Evolutionary conservation across 2,113 vertebrate genomes (phyloP).

Genomic region (Caranx ignobilis): DNA sequence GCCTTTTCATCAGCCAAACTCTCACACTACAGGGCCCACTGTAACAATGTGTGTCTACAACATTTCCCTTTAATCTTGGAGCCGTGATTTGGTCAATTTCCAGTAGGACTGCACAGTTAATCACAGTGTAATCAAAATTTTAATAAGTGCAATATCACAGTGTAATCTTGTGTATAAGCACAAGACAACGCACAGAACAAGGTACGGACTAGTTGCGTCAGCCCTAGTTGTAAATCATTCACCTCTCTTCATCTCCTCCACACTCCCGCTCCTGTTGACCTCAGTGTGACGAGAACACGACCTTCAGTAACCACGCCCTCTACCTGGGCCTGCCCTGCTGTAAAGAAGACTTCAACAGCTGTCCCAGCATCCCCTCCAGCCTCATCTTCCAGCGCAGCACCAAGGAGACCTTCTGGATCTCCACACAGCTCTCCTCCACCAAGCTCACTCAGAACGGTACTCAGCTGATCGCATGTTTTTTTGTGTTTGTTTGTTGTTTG

Average conservation of each 20-base stretch:
- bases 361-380: constrained; percentile 93
- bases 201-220: no score
- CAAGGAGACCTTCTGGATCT: constrained; percentile 96
- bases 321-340: constrained; percentile 98
- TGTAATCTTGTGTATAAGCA: no score
- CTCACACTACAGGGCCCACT: background rate
- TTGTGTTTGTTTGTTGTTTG: no score
- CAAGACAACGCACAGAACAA: no score
- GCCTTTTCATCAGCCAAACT: background rate
- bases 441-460: constrained; percentile 98
- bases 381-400: constrained; percentile 97
- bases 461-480: no score
- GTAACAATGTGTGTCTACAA: no score
- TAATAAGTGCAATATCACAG: no score
- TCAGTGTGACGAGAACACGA: constrained; percentile 97
- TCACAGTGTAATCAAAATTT: no score
- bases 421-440: constrained; percentile 96
- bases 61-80: no score
- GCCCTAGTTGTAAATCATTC: background rate
- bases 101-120: no score
- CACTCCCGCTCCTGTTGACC: background rate
- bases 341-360: constrained; percentile 95
- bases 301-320: constrained; percentile 95
- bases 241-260: background rate
- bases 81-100: no score